Conservation (phyloP, 1,140 invertebrate genomes). For the Euwallacea similis region DNA sequence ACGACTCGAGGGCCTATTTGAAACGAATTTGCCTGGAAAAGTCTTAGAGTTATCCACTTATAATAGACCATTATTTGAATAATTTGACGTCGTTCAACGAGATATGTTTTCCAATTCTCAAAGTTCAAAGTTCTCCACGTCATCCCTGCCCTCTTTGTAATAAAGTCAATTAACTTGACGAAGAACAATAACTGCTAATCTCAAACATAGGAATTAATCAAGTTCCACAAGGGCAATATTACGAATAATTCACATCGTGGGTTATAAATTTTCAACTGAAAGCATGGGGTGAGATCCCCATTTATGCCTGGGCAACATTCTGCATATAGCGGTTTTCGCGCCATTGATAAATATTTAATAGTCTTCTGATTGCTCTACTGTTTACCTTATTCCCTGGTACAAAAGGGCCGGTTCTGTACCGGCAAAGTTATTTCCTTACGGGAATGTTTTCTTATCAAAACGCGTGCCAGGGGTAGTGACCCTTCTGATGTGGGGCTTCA, state of each 20-base stretch:
- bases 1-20: no score
- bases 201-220: slow-evolving; percentile 10
- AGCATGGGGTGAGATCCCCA: slow-evolving; percentile 7
- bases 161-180: no score
- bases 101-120: no score
- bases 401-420: slow-evolving; percentile 24
- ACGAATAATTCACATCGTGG: slow-evolving; percentile 19
- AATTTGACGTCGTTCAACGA: no score
- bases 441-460: slow-evolving; percentile 29
- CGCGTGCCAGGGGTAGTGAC: slow-evolving; percentile 35
- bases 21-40: no score
- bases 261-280: slow-evolving; percentile 14
- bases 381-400: slow-evolving; percentile 32
- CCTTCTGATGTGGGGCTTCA: slow-evolving; percentile 26
- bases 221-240: slow-evolving; percentile 21
- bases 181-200: no score
- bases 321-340: slow-evolving; percentile 17
- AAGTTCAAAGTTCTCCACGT: no score
- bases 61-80: no score
- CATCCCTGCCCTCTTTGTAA: no score
- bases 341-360: slow-evolving; percentile 34
- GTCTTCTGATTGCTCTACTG: slow-evolving; percentile 33
- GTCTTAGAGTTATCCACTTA: no score
- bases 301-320: neutral
- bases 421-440: slow-evolving; percentile 32